Conservation (phyloP, 2,888 invertebrate genomes). For the Sylvicola cinctus region DNA sequence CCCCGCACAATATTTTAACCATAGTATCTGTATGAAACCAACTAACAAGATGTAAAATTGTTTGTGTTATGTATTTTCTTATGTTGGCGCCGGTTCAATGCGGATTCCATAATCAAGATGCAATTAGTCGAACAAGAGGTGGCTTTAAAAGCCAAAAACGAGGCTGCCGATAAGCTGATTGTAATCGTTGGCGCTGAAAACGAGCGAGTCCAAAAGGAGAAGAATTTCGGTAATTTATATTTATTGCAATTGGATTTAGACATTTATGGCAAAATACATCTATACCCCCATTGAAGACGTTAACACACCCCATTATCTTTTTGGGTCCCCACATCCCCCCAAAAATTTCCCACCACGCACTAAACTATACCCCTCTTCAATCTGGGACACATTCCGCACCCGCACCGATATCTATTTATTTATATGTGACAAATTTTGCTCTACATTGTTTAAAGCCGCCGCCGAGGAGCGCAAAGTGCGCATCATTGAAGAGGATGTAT, state of each 20-base stretch:
- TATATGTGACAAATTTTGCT: conserved; percentile 6
- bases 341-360: no score
- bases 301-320: no score
- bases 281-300: no score
- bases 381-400: not conserved
- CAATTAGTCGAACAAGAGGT: conserved; percentile 49
- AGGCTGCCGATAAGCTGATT: conserved; percentile 76
- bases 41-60: no score
- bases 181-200: conserved; percentile 77
- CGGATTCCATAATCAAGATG: not conserved
- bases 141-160: conserved; percentile 72
- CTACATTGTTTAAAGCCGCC: conserved; percentile 34
- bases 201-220: conserved; percentile 76
- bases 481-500: conserved; percentile 74
- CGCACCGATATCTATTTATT: not conserved
- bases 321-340: no score
- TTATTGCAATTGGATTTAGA: not conserved
- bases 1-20: no score
- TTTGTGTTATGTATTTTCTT: no score
- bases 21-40: no score
- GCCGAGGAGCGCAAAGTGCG: conserved; percentile 84
- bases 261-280: not conserved
- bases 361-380: no score
- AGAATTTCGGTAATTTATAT: conserved; percentile 38
- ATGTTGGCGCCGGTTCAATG: no score